Evolutionary conservation across 2,888 invertebrate genomes (phyloP).

Genomic region (Fragum whitleyi): DNA sequence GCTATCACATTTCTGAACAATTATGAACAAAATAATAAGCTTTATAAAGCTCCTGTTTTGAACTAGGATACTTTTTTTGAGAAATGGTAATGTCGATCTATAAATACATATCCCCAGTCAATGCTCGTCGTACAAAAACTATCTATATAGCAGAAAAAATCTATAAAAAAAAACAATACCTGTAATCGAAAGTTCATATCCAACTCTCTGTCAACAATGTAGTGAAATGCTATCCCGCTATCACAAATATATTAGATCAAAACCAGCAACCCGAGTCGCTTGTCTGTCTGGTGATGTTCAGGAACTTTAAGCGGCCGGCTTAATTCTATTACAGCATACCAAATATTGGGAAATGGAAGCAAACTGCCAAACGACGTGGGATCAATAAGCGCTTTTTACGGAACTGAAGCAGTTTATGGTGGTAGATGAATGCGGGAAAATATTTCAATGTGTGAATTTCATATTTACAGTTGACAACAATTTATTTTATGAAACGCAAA

Average conservation of each 20-base stretch:
- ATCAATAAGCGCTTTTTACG: not conserved
- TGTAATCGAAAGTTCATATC: not conserved
- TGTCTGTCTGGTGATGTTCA: not conserved
- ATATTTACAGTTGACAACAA: too few species aligned
- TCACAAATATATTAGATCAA: not conserved
- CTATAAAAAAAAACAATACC: not conserved
- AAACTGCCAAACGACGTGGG: constrained; percentile 1
- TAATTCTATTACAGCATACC: constrained; percentile 14
- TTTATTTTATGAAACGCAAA: too few species aligned
- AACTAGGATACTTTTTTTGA: too few species aligned
- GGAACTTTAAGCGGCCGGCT: not conserved
- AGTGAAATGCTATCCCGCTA: not conserved
- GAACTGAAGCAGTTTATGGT: not conserved
- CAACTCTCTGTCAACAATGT: not conserved
- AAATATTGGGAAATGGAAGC: constrained; percentile 15
- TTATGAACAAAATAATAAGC: too few species aligned
- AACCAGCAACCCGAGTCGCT: not conserved
- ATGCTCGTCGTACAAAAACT: too few species aligned
- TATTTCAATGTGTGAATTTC: too few species aligned
- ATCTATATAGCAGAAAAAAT: too few species aligned
- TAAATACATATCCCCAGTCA: too few species aligned
- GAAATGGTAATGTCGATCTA: too few species aligned
- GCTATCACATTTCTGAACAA: too few species aligned
- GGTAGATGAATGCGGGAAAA: too few species aligned
- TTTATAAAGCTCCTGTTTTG: too few species aligned